A percentile compares a stretch with the other conserved stretches of the same genome.
Evolutionary conservation across 1,140 invertebrate species (phyloP).

Genomic region (Homarus americanus): DNA sequence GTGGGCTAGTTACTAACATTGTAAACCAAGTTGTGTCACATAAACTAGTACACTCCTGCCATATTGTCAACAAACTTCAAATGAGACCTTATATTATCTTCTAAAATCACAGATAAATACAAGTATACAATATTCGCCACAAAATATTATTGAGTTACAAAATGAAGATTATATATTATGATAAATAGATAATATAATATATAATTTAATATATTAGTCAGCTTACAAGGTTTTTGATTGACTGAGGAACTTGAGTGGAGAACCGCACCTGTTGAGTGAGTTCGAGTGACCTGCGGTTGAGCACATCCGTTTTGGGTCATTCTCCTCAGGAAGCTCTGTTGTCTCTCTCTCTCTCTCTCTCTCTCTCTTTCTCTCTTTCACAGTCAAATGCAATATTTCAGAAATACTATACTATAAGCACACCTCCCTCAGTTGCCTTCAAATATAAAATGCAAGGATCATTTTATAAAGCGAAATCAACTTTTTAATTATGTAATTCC

Average conservation of each 20-base stretch:
- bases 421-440: too few relatives aligned
- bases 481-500: too few relatives aligned
- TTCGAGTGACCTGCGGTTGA: background rate
- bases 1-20: background rate
- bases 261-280: slow-evolving; percentile 36
- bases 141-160: background rate
- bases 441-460: too few relatives aligned
- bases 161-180: background rate
- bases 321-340: background rate
- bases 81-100: background rate
- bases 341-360: background rate
- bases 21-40: background rate
- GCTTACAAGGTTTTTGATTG: background rate
- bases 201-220: background rate
- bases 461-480: too few relatives aligned
- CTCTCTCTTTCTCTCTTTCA: background rate
- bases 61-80: slow-evolving; percentile 70
- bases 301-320: background rate
- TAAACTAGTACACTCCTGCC: slow-evolving; percentile 45
- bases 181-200: background rate
- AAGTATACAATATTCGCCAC: too few relatives aligned
- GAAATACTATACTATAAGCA: too few relatives aligned
- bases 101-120: too few relatives aligned
- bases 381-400: too few relatives aligned
- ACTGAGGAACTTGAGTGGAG: background rate